Evolutionary conservation across 1,140 invertebrate species (phyloP).

Genomic region (Drosophila leontia): DNA sequence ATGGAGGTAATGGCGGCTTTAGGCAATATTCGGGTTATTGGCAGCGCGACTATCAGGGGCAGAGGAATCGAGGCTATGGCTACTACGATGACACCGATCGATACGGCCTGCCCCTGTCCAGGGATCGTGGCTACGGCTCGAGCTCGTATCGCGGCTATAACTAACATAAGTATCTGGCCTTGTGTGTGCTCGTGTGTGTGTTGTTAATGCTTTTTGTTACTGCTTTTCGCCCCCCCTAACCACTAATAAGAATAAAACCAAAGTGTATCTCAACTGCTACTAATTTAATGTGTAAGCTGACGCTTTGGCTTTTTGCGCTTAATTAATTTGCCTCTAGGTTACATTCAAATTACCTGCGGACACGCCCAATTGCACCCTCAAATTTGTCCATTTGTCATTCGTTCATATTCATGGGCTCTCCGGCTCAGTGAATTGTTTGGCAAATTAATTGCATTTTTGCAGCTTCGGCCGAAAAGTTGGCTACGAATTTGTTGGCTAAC

Average conservation of each 20-base stretch:
- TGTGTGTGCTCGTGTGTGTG: not conserved
- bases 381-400: slow-evolving; percentile 53
- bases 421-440: slow-evolving; percentile 1
- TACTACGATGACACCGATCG: slow-evolving; percentile 78
- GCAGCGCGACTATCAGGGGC: slow-evolving; percentile 78
- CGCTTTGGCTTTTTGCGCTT: slow-evolving; percentile 44
- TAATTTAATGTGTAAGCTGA: slow-evolving; percentile 43
- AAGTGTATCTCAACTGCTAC: slow-evolving; percentile 26
- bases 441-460: slow-evolving; percentile 23
- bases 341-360: slow-evolving; percentile 43
- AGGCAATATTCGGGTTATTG: slow-evolving; percentile 84
- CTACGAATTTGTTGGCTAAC: slow-evolving; percentile 2
- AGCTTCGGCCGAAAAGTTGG: slow-evolving; percentile 49
- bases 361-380: slow-evolving; percentile 75
- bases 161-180: slow-evolving; percentile 35
- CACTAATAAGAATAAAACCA: slow-evolving; percentile 41
- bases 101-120: slow-evolving; percentile 69
- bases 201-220: slow-evolving; percentile 41
- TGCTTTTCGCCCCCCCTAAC: not conserved
- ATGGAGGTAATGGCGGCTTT: slow-evolving; percentile 85
- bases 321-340: slow-evolving; percentile 53
- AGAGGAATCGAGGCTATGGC: slow-evolving; percentile 81
- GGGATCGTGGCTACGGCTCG: slow-evolving; percentile 54
- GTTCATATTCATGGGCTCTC: slow-evolving; percentile 51
- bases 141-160: slow-evolving; percentile 70